Conservation (phyloP, 2,113 vertebrate genomes). For the Tachysurus vachellii region DNA sequence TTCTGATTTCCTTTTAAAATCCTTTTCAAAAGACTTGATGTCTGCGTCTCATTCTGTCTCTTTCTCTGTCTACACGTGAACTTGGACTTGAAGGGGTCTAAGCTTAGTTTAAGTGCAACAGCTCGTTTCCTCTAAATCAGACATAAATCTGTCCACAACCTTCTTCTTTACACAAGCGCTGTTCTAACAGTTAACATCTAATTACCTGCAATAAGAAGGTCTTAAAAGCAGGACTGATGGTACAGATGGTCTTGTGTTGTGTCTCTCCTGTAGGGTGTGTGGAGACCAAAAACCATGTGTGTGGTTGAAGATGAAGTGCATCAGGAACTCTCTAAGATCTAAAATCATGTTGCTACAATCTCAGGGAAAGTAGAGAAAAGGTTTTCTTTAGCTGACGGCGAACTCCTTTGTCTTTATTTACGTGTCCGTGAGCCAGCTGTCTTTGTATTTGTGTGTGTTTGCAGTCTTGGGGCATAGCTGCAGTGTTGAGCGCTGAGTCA, state of each 20-base stretch:
- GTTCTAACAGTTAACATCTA: background rate
- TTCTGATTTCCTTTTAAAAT: background rate
- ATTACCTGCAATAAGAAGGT: background rate
- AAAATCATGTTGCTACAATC: background rate
- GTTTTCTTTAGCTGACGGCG: background rate
- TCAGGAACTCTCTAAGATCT: background rate
- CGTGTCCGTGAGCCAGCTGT: conserved; percentile 17
- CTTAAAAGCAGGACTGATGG: background rate
- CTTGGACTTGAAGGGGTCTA: background rate
- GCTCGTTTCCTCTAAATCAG: background rate
- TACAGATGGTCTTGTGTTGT: background rate
- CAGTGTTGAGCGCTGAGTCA: conserved; percentile 58
- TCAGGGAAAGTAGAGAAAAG: background rate
- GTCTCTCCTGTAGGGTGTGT: background rate
- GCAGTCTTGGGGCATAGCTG: conserved; percentile 13
- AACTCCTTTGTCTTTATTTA: conserved; percentile 23
- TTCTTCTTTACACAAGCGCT: background rate
- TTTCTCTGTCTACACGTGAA: background rate
- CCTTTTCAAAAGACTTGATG: no score
- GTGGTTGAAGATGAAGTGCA: background rate
- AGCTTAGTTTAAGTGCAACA: background rate
- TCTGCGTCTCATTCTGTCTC: background rate
- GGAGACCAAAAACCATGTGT: background rate
- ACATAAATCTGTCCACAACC: background rate
- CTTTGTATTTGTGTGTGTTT: conserved; percentile 8